phyloP scores from a whole-genome alignment of 2,797 vertebrate genomes.

The Phalanger gymnotis region DNA sequence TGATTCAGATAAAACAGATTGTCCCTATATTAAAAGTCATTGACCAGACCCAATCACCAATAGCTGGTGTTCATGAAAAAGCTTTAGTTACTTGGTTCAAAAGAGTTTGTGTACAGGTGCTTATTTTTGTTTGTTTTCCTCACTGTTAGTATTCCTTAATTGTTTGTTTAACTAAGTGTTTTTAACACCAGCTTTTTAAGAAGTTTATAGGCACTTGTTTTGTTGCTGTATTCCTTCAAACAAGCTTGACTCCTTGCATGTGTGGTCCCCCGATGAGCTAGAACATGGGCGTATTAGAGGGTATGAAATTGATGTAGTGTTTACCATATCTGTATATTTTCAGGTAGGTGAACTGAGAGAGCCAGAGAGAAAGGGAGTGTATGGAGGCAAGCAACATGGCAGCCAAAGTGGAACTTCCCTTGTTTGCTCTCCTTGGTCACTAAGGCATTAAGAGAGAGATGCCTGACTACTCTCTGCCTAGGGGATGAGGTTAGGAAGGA shows the following conservation, averaged over 20 bases:
- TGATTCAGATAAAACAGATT: neutral
- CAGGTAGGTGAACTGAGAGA: neutral
- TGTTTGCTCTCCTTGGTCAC: neutral
- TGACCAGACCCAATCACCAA: neutral
- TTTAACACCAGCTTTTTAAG: constrained; percentile 23
- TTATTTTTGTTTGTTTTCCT: constrained; percentile 5
- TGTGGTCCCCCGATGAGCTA: neutral
- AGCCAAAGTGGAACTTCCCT: neutral
- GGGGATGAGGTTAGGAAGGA: neutral
- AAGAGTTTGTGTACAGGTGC: constrained; percentile 29
- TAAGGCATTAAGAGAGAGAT: neutral
- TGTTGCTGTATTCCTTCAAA: neutral
- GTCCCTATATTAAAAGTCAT: neutral
- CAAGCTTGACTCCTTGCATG: constrained; percentile 47
- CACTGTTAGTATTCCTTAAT: constrained; percentile 3
- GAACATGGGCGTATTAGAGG: neutral
- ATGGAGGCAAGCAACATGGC: neutral
- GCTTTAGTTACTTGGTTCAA: constrained; percentile 40
- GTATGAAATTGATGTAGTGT: constrained; percentile 24
- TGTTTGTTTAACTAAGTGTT: constrained; percentile 30
- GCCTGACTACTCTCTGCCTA: neutral
- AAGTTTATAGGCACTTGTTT: constrained; percentile 45
- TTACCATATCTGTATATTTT: neutral
- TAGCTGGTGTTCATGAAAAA: neutral
- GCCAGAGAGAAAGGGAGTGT: constrained; percentile 10